Evolutionary conservation across 2,888 invertebrate genomes (phyloP), one percentile per base, ranked within the genome.

Genomic region (Dione juno): DNA sequence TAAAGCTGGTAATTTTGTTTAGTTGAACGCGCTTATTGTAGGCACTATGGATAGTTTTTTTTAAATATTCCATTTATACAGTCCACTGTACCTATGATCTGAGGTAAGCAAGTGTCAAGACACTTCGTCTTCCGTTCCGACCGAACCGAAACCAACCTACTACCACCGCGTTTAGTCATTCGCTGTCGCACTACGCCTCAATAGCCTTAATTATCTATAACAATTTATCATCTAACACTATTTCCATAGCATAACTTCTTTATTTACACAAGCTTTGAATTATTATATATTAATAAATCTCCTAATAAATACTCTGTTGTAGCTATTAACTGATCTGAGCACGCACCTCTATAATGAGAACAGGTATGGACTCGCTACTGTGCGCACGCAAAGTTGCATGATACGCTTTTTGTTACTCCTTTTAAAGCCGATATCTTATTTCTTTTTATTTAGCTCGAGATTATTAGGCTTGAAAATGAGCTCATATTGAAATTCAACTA

Each of bases 311-410:
- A 65, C 65, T 70, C 66, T 40, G 74, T 69, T 75, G 71, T 57
- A 72, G 69, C 75, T 73, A 75, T 78, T 77, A 76, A 74, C 67
- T 74, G 73, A 76, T 77, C 75, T 69, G 66, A 74, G 76, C 79
- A 78, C 77, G 79, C 79, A 77, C 74, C 74, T 71, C 73, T 76
- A 75, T 79, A 80, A 79, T 77, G 79, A 78, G 78, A 73, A 72
- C 66, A 67, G 66, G 69, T 70, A 67, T 67, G 63, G 73, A 67
- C 71, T 73, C 73, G 79, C 81, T 81, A 79, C 78, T 76, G 77
- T 78, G 73, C 81, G 82, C 90, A 92, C 90, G 90, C 92, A 83
- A 92, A 85, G 83, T 92, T 84, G 92, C 92, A 89, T 92, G 92
- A 75, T 75, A 67, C 69, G 69, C 53, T 69, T 74, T 70, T 68